Evolutionary conservation across 2,888 invertebrate genomes (phyloP), one percentile per base, ranked within the genome.

Genomic region (Zygaena filipendulae): DNA sequence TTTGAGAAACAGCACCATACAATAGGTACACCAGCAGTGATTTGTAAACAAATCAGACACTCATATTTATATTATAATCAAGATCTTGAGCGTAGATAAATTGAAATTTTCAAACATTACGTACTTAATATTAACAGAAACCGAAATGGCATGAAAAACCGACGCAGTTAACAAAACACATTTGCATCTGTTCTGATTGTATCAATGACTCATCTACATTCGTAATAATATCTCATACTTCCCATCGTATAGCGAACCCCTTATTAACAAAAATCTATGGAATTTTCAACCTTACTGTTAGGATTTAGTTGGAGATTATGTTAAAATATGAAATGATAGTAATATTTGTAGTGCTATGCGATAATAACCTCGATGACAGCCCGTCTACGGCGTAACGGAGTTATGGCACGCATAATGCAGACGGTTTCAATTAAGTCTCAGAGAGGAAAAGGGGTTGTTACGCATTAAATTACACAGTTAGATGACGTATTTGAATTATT

Each of bases 381-480:
- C 29, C 42, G 43, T 41, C 38, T 29, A 32, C 46, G 26, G 33
- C 33, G 33, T 52, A 51, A 50, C 53, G 55, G 55, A 61, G 56
- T 57, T 59, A 60, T 49, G 53, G 40, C 38, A 45, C 45, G n/a
- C n/a, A 52, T 52, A 51, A 50, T 54, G 41, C 49, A 39, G 45
- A 52, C 48, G 42, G 54, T 60, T 61, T 62, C 61, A 61, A 63
- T 62, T 61, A 59, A 52, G 25, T 33, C 32, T 40, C 42, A 28
- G 33, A 29, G 43, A 43, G 46, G 44, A 45, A 45, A n/a, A 39
- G 42, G 44, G 39, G 42, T 46, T 38, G 50, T 49, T 52, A 49
- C 42, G 43, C 31, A 45, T 37, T 57, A 59, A 64, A 62, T 63
- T 60, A 54, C 46, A 52, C 41, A 41, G 30, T 36, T 40, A 42